Percentiles rank a stretch among this genome's conserved stretches.
These are phyloP conservation scores for Cephus sareptanus DNA, from an alignment of 2,888 invertebrate species.

Conservation along the genomic window DNA sequence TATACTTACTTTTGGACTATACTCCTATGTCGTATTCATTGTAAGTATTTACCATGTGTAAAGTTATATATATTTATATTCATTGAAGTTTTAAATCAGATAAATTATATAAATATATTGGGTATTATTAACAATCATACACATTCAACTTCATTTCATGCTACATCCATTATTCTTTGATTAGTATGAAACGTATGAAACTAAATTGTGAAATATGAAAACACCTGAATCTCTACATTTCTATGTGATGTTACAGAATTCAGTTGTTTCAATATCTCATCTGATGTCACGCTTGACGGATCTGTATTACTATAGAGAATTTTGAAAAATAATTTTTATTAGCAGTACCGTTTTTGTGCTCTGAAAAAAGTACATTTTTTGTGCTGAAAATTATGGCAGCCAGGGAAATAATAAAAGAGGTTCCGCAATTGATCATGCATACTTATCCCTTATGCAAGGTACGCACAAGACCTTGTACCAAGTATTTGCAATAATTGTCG, in stretches of 20 bases:
- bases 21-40: slow-evolving; percentile 9
- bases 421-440: slow-evolving; percentile 69
- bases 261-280: background rate
- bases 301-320: background rate
- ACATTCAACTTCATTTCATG: background rate
- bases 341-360: background rate
- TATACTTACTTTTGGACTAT: slow-evolving; percentile 10
- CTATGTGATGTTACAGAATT: background rate
- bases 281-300: background rate
- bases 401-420: slow-evolving; percentile 71
- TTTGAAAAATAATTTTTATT: background rate
- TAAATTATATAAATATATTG: slow-evolving; percentile 16
- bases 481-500: background rate
- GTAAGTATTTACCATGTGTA: slow-evolving; percentile 11
- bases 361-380: background rate
- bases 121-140: background rate
- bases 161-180: background rate
- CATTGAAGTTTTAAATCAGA: slow-evolving; percentile 13
- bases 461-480: slow-evolving; percentile 48
- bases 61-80: slow-evolving; percentile 13
- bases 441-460: slow-evolving; percentile 88
- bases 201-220: background rate
- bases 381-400: slow-evolving; percentile 45
- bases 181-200: background rate
- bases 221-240: background rate